Percentiles rank a stretch among this genome's conserved stretches.
These are phyloP conservation scores for Drosophila diplacantha DNA, from an alignment of 2,888 invertebrate genomes.

Conservation along the genomic window DNA sequence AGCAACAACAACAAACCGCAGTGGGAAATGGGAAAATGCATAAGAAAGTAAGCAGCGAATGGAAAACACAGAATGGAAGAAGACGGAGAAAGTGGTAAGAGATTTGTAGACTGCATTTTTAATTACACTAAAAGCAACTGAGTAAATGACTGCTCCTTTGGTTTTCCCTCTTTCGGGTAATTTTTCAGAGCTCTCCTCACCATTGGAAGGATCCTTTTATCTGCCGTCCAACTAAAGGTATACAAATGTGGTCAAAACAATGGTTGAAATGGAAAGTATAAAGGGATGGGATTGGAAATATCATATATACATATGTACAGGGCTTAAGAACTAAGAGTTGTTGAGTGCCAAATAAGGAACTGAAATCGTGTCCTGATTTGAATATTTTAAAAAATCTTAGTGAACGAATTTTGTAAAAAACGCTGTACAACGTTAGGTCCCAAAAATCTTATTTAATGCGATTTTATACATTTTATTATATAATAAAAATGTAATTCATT, in stretches of 20 bases:
- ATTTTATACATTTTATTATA: no score
- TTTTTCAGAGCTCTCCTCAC: conserved; percentile 20
- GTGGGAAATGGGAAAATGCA: conserved; percentile 26
- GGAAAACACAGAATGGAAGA: conserved; percentile 11
- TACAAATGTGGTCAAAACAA: conserved; percentile 1
- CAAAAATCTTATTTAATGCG: no score
- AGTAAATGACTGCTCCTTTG: conserved; percentile 30
- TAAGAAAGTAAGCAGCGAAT: conserved; percentile 35
- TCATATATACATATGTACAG: background rate
- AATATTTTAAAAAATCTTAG: background rate
- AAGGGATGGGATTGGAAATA: background rate
- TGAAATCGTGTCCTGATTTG: background rate
- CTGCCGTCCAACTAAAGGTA: background rate
- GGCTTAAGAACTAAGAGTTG: no score
- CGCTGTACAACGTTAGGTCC: no score
- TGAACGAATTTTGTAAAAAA: no score
- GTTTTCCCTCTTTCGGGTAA: conserved; percentile 5
- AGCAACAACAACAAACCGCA: conserved; percentile 35
- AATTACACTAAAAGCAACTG: conserved; percentile 75
- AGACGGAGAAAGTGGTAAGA: conserved; percentile 28
- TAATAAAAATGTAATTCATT: no score
- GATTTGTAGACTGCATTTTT: conserved; percentile 71
- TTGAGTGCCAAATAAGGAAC: background rate
- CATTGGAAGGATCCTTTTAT: conserved; percentile 14
- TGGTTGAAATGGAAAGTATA: conserved; percentile 2